phyloP scores from a whole-genome alignment of 2,888 invertebrate genomes.

The Agriopis leucophaearia region DNA sequence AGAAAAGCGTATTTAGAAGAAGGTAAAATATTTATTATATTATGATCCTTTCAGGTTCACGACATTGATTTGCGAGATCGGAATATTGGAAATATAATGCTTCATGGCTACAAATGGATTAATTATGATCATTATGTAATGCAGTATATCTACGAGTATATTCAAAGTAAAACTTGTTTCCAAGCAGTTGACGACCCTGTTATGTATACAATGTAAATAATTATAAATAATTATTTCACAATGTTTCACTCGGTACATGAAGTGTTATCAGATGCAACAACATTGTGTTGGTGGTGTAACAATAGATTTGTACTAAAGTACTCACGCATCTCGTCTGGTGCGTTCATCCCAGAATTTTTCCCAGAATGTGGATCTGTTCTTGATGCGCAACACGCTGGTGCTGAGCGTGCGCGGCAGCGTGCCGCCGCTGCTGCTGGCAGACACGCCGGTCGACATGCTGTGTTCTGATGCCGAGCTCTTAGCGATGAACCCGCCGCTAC shows the following conservation, averaged over 20 bases:
- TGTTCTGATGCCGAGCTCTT: conserved; percentile 83
- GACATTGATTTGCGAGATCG: conserved; percentile 8
- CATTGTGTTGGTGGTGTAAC: not conserved
- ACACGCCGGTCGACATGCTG: conserved; percentile 83
- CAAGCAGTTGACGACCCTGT: not conserved
- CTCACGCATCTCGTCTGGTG: conserved; percentile 90
- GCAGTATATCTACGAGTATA: not conserved
- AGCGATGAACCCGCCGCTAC: conserved; percentile 68
- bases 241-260: not conserved
- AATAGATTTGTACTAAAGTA: conserved; percentile 50
- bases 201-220: too few relatives aligned
- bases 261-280: conserved; percentile 3
- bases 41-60: conserved; percentile 34
- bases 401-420: conserved; percentile 90
- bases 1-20: conserved; percentile 32
- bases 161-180: not conserved
- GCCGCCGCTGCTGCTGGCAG: conserved; percentile 76
- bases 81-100: conserved; percentile 4
- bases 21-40: conserved; percentile 35
- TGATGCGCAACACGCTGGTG: conserved; percentile 92
- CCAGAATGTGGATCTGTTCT: conserved; percentile 93
- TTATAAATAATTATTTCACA: not conserved
- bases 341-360: conserved; percentile 93
- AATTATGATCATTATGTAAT: not conserved
- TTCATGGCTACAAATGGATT: not conserved